Evolutionary conservation across 2,113 vertebrate genomes (phyloP).

Genomic region (Urocitellus parryii): DNA sequence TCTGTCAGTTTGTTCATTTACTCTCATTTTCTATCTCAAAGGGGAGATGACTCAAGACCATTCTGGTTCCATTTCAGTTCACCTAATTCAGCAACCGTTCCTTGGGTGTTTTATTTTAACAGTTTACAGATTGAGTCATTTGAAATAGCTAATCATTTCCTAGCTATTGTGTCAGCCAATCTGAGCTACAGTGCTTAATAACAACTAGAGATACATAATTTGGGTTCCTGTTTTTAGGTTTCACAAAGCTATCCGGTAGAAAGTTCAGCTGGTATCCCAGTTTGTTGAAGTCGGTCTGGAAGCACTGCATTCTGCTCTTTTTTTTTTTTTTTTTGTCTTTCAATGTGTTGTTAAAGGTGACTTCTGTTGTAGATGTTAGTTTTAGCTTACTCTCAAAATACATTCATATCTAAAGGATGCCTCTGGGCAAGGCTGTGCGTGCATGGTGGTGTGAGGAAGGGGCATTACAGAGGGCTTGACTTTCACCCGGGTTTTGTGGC

Average conservation of each 20-base stretch:
- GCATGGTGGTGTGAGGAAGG: neutral
- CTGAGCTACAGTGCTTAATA: neutral
- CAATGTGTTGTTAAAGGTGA: neutral
- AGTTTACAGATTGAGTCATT: conserved; percentile 56
- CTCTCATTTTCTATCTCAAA: conserved; percentile 65
- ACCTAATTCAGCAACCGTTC: neutral
- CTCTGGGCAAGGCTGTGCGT: neutral
- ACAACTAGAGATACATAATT: neutral
- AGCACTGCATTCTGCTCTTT: neutral
- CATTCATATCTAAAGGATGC: neutral
- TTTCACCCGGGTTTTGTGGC: neutral
- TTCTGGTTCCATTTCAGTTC: conserved; percentile 63
- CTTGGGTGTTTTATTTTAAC: conserved; percentile 66
- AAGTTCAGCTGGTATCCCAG: neutral
- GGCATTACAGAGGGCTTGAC: neutral
- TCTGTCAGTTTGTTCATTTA: conserved; percentile 53
- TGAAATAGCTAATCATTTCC: conserved; percentile 42
- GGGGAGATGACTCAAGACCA: conserved; percentile 40
- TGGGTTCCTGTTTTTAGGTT: conserved; percentile 15
- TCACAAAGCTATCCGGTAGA: neutral
- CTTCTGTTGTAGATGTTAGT: neutral
- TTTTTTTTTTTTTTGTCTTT: neutral
- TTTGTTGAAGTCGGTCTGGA: neutral
- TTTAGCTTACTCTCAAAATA: neutral
- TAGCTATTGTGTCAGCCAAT: neutral